Evolutionary conservation across 2,888 invertebrate genomes (phyloP), one percentile per base, ranked within the genome.

Genomic region (Eumacrocentrus americanus): DNA sequence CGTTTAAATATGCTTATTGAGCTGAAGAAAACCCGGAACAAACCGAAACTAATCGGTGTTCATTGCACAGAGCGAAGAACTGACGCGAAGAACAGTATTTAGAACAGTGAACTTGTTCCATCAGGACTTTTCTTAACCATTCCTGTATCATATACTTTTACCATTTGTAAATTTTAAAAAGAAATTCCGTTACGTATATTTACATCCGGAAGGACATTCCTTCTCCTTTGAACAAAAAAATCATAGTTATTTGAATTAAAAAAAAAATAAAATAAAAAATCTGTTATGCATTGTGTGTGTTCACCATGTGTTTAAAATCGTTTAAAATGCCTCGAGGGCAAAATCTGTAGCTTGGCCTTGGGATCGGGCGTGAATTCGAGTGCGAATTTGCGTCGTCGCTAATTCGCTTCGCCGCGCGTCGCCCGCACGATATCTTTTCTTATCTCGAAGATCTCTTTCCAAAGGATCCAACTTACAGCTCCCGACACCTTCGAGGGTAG

Each of bases 401-500:
- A 72, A 72, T 72, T 72, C 72, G 68, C 67, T 68, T 67, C 70
- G 66, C 67, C 56, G 47, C 40, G 34, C 20, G 48, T 40, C 40
- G 29, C 34, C 37, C 20, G 42, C 40, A 40, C 12, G 25, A 48
- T 47, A 42, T 59, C 47, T 42, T 22, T 35, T 47, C 12, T 68
- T 71, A 71, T 73, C 71, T 68, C 60, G 53, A 50, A 44, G 65
- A 70, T 72, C 72, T 72, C 62, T 65, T 66, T 66, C 29, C 18
- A 25, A 34, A 61, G 55, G 63, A 52, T 53, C 54, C 54, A n/a
- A n/a, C 56, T 16, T 18, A 61, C 60, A 46, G 71, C 71, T 71
- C 74, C 72, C 72, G 72, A 74, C 74, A 74, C 74, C 72, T 73
- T 29, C 68, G 65, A 61, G 44, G 42, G 54, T 44, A 54, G 34